These are phyloP conservation scores for Chaenogobius annularis DNA, from an alignment of 2,113 vertebrate species.

Conservation along the genomic window DNA sequence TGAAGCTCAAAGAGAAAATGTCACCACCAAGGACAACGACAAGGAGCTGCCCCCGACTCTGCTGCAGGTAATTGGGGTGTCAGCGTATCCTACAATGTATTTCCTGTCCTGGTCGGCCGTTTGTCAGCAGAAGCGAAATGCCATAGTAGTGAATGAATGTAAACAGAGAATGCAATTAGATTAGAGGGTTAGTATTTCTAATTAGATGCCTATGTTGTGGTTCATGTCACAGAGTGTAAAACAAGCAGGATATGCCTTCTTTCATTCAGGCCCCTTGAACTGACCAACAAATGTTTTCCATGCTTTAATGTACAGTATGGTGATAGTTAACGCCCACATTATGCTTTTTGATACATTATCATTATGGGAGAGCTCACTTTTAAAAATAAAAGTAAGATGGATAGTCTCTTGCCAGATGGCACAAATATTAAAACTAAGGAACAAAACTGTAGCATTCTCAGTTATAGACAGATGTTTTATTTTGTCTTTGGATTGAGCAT, in stretches of 20 bases:
- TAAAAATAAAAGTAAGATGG: no score
- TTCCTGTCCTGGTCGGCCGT: slow-evolving; percentile 31
- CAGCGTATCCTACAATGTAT: slow-evolving; percentile 56
- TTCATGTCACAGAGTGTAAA: background rate
- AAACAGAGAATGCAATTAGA: background rate
- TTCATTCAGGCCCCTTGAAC: background rate
- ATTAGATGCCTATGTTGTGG: background rate
- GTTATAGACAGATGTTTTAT: no score
- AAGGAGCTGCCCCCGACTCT: slow-evolving; percentile 56
- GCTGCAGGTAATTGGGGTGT: slow-evolving; percentile 69
- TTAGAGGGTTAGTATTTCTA: background rate
- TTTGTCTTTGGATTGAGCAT: no score
- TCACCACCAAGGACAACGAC: slow-evolving; percentile 75
- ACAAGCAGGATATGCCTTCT: background rate
- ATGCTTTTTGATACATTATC: background rate
- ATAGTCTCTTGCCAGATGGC: no score
- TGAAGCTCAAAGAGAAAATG: slow-evolving; percentile 69
- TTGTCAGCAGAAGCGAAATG: slow-evolving; percentile 23
- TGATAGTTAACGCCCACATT: no score
- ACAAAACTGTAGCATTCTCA: no score
- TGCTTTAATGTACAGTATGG: background rate
- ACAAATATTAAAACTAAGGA: no score
- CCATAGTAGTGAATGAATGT: background rate
- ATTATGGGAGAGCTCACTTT: background rate
- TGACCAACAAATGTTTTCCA: background rate